These are phyloP conservation scores for Pyrgilauda ruficollis DNA, from an alignment of 2,113 vertebrate species.

Conservation along the genomic window DNA sequence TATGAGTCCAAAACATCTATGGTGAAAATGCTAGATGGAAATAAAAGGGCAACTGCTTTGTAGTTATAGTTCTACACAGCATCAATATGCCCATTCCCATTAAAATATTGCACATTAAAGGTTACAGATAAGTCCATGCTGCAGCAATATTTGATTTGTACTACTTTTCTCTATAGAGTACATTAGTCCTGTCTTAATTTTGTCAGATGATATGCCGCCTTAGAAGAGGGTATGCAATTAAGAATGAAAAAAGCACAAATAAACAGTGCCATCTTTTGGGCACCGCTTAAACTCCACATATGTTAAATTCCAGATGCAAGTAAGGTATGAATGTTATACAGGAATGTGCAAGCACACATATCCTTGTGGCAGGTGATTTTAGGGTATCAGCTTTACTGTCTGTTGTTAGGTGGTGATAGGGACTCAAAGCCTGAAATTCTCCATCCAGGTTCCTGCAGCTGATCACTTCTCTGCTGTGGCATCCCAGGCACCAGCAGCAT, in stretches of 20 bases:
- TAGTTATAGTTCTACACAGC: conserved; percentile 14
- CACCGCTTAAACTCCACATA: conserved; percentile 34
- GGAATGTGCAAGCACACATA: neutral
- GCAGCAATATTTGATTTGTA: conserved; percentile 56
- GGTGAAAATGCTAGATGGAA: neutral
- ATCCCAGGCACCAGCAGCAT: neutral
- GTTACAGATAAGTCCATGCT: conserved; percentile 18
- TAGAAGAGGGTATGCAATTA: conserved; percentile 36
- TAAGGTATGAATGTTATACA: neutral
- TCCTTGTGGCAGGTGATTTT: neutral
- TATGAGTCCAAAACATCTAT: neutral
- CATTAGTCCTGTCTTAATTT: conserved; percentile 35
- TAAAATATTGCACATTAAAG: conserved; percentile 20
- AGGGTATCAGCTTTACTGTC: neutral
- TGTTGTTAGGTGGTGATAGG: neutral
- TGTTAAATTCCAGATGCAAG: neutral
- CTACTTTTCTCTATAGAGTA: neutral
- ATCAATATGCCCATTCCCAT: conserved; percentile 3
- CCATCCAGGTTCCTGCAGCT: neutral
- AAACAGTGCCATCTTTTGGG: conserved; percentile 82
- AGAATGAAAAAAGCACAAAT: conserved; percentile 60
- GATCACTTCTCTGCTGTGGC: neutral
- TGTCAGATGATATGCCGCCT: conserved; percentile 29
- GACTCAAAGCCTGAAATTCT: neutral
- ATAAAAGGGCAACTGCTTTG: conserved; percentile 16